Base-by-base conservation (phyloP, 1,140 invertebrate genomes). In the Pachypeltis micranthus region DNA sequence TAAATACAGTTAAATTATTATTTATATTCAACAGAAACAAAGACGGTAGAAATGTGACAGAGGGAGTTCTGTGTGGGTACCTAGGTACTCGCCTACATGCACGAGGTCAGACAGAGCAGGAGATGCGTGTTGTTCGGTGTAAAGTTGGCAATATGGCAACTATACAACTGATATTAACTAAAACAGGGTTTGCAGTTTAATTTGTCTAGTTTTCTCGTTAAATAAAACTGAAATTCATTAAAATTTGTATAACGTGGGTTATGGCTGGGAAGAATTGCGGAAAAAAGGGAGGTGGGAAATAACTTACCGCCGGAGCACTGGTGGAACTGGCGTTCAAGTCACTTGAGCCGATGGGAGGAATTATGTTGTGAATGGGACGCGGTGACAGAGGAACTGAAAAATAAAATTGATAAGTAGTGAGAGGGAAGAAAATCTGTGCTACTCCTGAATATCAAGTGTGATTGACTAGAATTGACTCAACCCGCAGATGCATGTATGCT, bases 341-440 rank as follows among this genome's bases (percentile, higher is more conserved):
- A 26, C 54, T 2, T 12, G 23, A 12, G 19, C n/a, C 34, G 44
- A 26, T 39, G 4, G 79, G 79, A 54, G 77, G 80, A 70, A 82
- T 80, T 65, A 84, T 79, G 66, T 82, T 82, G 69, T 78, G 78
- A 63, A 83, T 82, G 2, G 81, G 78, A 62, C 76, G 74, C 24
- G 79, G 76, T 16, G 75, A 78, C 59, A 78, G 65, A 29, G 80
- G 78, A 65, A 83, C 81, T 82, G 71, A 47, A 47, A 47, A n/a
- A n/a, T n/a, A n/a, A n/a, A n/a, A n/a, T n/a, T n/a, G n/a, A n/a
- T n/a, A n/a, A n/a, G n/a, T n/a, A n/a, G n/a, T n/a, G n/a, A n/a
- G n/a, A n/a, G n/a, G 44, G 2, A 47, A 47, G 12, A 76, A 75
- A 62, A 34, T 31, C 67, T 59, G 1, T 0, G 0, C 23, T 51